These are phyloP conservation scores for Rhinolophus ferrumequinum DNA, from an alignment of 2,113 vertebrate genomes.

Conservation along the genomic window DNA sequence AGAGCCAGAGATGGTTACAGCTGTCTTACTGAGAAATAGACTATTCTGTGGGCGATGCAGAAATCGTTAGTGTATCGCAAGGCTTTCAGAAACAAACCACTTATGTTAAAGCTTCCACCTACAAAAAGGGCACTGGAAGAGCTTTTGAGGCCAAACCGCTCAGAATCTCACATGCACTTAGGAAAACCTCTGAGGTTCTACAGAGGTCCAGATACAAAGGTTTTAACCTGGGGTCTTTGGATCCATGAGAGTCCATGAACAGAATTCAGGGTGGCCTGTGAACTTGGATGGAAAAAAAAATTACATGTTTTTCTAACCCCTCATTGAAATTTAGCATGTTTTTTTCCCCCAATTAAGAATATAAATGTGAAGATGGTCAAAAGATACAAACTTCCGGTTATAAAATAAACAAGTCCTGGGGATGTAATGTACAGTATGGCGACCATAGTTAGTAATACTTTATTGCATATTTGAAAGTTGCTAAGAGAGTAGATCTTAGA, in stretches of 20 bases:
- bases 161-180: background rate
- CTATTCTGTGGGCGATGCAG: background rate
- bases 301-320: background rate
- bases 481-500: no score
- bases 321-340: background rate
- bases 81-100: background rate
- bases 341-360: background rate
- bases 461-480: no score
- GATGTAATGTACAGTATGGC: background rate
- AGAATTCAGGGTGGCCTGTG: background rate
- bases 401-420: background rate
- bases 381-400: background rate
- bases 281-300: background rate
- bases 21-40: background rate
- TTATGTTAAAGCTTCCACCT: background rate
- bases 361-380: background rate
- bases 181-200: background rate
- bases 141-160: background rate
- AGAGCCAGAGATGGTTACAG: no score
- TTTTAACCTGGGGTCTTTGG: background rate
- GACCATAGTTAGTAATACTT: background rate
- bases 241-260: background rate
- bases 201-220: background rate
- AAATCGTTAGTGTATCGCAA: rapidly evolving
- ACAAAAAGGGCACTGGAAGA: rapidly evolving